Evolutionary conservation across 2,888 invertebrate species (phyloP).

Genomic region (Trypoxylon attenuatum): DNA sequence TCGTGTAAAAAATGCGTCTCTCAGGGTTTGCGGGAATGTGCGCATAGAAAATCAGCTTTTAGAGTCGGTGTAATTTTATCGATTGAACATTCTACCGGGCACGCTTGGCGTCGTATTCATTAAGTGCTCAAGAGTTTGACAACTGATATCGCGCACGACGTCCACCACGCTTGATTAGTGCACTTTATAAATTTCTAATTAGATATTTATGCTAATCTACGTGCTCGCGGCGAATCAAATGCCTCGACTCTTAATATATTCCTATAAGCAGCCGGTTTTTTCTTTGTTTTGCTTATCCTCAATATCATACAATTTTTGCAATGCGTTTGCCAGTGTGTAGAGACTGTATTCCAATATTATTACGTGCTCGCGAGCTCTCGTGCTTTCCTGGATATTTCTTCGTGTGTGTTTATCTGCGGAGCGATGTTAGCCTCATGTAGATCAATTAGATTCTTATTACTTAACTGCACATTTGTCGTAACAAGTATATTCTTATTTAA

Average conservation of each 20-base stretch:
- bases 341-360: too few species aligned
- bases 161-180: neutral
- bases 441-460: too few species aligned
- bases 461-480: too few species aligned
- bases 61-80: neutral
- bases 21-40: too few species aligned
- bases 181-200: slow-evolving; percentile 2
- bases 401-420: too few species aligned
- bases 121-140: slow-evolving; percentile 11
- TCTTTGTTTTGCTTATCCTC: neutral
- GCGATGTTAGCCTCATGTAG: too few species aligned
- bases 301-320: neutral
- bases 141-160: neutral
- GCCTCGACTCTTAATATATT: too few species aligned
- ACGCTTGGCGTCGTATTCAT: slow-evolving; percentile 12
- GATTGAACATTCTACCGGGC: slow-evolving; percentile 9
- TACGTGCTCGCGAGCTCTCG: too few species aligned
- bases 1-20: slow-evolving; percentile 13
- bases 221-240: neutral
- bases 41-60: slow-evolving; percentile 10
- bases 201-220: slow-evolving; percentile 18
- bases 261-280: too few species aligned
- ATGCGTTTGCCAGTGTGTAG: too few species aligned
- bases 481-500: too few species aligned
- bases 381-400: too few species aligned